Conservation (phyloP, 2,113 vertebrate species). For the Ophiodon elongatus region DNA sequence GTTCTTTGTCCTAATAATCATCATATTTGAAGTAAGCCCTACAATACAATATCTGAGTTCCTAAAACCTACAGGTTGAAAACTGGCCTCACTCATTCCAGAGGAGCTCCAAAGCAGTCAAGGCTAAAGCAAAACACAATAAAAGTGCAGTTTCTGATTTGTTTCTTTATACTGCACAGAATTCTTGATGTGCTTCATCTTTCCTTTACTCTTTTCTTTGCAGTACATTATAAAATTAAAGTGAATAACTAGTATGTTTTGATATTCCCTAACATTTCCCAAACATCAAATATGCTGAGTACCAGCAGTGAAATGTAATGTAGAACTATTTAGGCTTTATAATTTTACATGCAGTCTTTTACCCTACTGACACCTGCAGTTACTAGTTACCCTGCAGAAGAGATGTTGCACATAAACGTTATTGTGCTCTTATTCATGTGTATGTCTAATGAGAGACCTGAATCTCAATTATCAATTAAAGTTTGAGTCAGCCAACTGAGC, state of each 20-base stretch:
- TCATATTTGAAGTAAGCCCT: too few species aligned
- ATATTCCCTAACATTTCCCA: background rate
- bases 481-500: constrained; percentile 36
- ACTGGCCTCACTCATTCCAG: too few species aligned
- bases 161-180: background rate
- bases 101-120: background rate
- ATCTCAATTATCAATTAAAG: constrained; percentile 58
- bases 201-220: background rate
- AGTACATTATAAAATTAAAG: background rate
- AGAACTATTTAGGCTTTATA: background rate
- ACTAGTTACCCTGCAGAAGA: constrained; percentile 4
- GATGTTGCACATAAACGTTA: constrained; percentile 16
- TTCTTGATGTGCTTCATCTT: background rate
- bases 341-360: background rate
- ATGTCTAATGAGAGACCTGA: constrained; percentile 27
- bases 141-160: background rate
- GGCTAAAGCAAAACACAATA: background rate
- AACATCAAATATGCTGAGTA: background rate
- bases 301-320: background rate
- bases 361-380: background rate
- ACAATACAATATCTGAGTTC: too few species aligned
- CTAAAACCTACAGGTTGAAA: too few species aligned
- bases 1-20: too few species aligned
- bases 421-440: constrained; percentile 26
- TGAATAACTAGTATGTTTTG: background rate